A percentile compares a stretch with the other conserved stretches of the same genome.
Evolutionary conservation across 2,888 invertebrate species (phyloP).

Genomic region (Patella depressa): DNA sequence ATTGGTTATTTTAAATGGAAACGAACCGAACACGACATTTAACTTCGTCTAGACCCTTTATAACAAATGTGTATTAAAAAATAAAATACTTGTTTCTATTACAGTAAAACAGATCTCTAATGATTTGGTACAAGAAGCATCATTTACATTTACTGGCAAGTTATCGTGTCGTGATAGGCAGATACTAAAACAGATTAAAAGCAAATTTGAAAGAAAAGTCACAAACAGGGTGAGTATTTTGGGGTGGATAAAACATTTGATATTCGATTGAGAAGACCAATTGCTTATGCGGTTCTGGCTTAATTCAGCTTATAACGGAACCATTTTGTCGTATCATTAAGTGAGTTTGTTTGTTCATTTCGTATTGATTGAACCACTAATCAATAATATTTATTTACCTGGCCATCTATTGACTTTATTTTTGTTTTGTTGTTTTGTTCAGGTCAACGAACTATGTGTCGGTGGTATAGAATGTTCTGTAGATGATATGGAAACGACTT

Average conservation of each 20-base stretch:
- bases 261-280: neutral
- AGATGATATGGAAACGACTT: constrained; percentile 54
- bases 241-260: neutral
- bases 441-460: constrained; percentile 61
- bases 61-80: no score
- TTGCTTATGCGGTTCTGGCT: no score
- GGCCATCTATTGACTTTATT: neutral
- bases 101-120: constrained; percentile 62
- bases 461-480: constrained; percentile 56
- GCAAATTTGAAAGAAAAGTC: constrained; percentile 53
- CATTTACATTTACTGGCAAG: constrained; percentile 58
- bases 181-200: constrained; percentile 55
- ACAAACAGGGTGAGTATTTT: constrained; percentile 46
- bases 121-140: constrained; percentile 62
- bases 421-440: constrained; percentile 6
- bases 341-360: no score
- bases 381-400: no score
- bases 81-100: constrained; percentile 18
- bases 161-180: constrained; percentile 57
- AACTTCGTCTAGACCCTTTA: no score
- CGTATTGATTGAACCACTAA: no score
- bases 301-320: no score
- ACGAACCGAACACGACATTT: no score
- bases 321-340: no score
- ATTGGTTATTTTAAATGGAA: no score